These are phyloP conservation scores for Oppia nitens DNA, from an alignment of 1,140 invertebrate species.

Conservation along the genomic window DNA sequence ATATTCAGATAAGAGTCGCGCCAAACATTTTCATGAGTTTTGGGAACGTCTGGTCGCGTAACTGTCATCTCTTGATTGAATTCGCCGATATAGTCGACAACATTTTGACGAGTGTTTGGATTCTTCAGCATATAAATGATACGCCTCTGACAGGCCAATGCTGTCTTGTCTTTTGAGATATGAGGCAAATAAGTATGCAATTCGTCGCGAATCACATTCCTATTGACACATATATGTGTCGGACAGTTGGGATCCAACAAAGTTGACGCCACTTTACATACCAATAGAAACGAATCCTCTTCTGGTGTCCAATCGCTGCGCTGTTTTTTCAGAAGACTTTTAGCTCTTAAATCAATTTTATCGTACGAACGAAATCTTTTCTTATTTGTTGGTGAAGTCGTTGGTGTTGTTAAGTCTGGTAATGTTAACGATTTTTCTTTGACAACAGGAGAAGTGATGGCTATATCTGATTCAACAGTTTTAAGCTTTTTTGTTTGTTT, in stretches of 20 bases:
- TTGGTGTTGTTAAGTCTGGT: background rate
- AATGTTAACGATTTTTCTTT: background rate
- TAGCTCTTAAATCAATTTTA: conserved; percentile 44
- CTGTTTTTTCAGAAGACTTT: conserved; percentile 41
- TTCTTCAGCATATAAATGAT: conserved; percentile 44
- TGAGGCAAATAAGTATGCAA: conserved; percentile 35
- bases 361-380: conserved; percentile 36
- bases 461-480: background rate
- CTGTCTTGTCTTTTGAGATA: conserved; percentile 46
- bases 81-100: conserved; percentile 41
- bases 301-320: conserved; percentile 29
- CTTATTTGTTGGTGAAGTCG: conserved; percentile 3
- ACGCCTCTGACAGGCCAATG: conserved; percentile 45
- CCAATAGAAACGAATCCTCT: conserved; percentile 33
- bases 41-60: conserved; percentile 23
- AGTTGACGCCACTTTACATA: conserved; percentile 45
- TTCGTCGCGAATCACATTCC: conserved; percentile 40
- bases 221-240: conserved; percentile 32
- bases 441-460: background rate
- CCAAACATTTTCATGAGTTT: conserved; percentile 17
- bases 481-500: background rate
- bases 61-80: conserved; percentile 35
- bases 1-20: conserved; percentile 17
- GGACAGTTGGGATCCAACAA: conserved; percentile 40
- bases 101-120: conserved; percentile 35